phyloP scores from a whole-genome alignment of 2,888 invertebrate genomes.

The Altica lythri region DNA sequence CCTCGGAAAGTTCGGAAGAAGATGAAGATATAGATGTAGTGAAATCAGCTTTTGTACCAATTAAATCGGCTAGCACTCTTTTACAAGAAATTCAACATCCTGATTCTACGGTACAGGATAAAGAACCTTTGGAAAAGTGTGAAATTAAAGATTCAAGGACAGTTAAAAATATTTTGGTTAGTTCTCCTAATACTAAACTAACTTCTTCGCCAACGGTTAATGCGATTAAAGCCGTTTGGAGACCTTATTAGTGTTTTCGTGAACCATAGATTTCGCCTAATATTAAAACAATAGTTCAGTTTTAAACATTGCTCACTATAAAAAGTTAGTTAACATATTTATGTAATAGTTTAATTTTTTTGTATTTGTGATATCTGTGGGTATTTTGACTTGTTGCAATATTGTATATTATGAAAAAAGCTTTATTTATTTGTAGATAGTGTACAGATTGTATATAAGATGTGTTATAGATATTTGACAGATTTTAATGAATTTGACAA shows the following conservation, averaged over 20 bases:
- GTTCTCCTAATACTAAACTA: constrained; percentile 63
- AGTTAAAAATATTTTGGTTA: constrained; percentile 56
- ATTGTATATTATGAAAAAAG: constrained; percentile 29
- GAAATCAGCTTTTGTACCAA: constrained; percentile 75
- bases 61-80: constrained; percentile 64
- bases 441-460: constrained; percentile 40
- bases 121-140: constrained; percentile 52
- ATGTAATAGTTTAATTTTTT: too few species aligned
- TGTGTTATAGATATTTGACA: constrained; percentile 47
- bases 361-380: constrained; percentile 5
- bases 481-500: constrained; percentile 44
- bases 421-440: constrained; percentile 42
- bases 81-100: constrained; percentile 62
- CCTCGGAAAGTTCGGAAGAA: constrained; percentile 69
- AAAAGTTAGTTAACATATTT: too few species aligned
- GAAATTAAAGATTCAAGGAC: constrained; percentile 67
- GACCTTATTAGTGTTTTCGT: constrained; percentile 66
- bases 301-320: too few species aligned
- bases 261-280: not conserved
- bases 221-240: constrained; percentile 72
- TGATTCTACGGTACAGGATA: constrained; percentile 64
- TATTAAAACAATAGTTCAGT: too few species aligned
- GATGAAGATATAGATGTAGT: constrained; percentile 78
- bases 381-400: constrained; percentile 34
- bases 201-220: constrained; percentile 54